Evolutionary conservation across 2,888 invertebrate species (phyloP), one percentile per base, ranked within the genome.

Genomic region (Leptopterna dolabrata): DNA sequence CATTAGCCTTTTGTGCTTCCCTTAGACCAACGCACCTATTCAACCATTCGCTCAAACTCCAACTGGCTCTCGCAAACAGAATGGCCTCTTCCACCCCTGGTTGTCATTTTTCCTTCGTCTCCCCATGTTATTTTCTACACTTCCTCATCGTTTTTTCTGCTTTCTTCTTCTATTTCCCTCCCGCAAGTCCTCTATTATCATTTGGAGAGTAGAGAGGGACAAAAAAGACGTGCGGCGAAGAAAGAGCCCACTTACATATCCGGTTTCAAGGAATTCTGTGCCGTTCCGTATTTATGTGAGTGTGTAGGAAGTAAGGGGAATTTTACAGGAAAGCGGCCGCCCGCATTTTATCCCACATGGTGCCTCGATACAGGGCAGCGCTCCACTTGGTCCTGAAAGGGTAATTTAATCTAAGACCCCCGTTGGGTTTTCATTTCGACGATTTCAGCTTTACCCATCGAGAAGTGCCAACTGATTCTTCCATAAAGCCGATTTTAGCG

Each of bases 161-260:
- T 29, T 19, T 71, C 19, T 71, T 36, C 30, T 73, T 36, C 14
- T 41, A n/a, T 19, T 36, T 41, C 36, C 36, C 73, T 30, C 73
- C 41, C 29, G 30, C 73, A n/a, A 19, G 36, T 41, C 73, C 24
- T 41, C 73, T 73, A 16, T 30, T 73, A 73, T 73, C 29, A 73
- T 73, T 27, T 73, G 73, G 36, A 73, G 41, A 19, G 3, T 30
- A 30, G 19, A 41, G 41, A 73, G 29, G 73, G 41, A 73, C 29
- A 73, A 73, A 41, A 30, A 41, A 19, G 19, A 73, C 36, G 41
- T 73, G 73, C 73, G 73, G 36, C 9, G 3, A 7, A 73, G 73
- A 73, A 73, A 73, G 24, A 24, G 73, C 73, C 73, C 73, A 73
- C 73, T 73, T 73, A 73, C 73, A 73, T 73, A 73, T 73, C 73